Conservation (phyloP, 2,113 vertebrate genomes). For the Tiliqua scincoides region DNA sequence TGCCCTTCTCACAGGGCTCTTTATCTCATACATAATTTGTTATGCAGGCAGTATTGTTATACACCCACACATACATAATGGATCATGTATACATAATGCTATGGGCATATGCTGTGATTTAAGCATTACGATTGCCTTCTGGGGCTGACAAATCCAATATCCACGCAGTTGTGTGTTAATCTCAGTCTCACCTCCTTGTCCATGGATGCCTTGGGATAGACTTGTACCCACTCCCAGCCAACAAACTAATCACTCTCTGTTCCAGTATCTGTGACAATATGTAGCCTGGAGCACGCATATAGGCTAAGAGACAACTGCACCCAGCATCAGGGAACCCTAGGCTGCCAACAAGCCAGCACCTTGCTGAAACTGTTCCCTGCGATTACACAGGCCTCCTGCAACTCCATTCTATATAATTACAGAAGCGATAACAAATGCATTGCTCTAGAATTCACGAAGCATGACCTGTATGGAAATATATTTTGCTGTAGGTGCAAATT, state of each 20-base stretch:
- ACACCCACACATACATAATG: no score
- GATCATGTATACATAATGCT: no score
- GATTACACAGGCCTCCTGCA: no score
- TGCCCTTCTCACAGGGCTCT: no score
- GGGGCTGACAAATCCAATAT: constrained; percentile 32
- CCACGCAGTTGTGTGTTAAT: constrained; percentile 43
- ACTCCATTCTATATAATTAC: not conserved
- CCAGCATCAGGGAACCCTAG: no score
- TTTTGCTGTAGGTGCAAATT: constrained; percentile 33
- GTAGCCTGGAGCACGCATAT: not conserved
- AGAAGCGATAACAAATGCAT: constrained; percentile 15
- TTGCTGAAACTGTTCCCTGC: not conserved
- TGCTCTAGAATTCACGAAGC: constrained; percentile 17
- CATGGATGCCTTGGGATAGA: not conserved
- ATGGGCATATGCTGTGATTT: no score
- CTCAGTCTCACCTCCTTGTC: constrained; percentile 46
- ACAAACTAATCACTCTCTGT: not conserved
- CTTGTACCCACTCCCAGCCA: not conserved
- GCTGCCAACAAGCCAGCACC: not conserved
- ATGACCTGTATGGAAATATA: not conserved
- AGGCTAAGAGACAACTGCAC: not conserved
- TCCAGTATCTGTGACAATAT: not conserved
- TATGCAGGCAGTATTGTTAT: no score
- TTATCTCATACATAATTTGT: no score
- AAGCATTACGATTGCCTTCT: no score